Evolutionary conservation across 2,113 vertebrate genomes (phyloP).

Genomic region (Rhinoptilus africanus): DNA sequence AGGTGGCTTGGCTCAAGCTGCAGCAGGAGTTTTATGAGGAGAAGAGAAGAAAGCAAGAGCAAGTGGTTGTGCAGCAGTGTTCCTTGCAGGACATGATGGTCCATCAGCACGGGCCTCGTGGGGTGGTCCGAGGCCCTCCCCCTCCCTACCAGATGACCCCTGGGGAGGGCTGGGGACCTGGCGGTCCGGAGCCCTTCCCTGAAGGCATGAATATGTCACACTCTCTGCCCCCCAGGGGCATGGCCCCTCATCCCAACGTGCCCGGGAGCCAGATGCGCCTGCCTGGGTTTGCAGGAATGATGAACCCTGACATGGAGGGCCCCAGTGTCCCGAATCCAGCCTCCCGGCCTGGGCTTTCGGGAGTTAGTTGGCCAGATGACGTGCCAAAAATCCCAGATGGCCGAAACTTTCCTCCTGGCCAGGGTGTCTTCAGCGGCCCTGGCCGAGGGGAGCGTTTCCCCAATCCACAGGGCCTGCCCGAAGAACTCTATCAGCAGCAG

Average conservation of each 20-base stretch:
- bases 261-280: conserved; percentile 87
- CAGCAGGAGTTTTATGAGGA: conserved; percentile 99
- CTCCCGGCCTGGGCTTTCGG: conserved; percentile 83
- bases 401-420: conserved; percentile 90
- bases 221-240: conserved; percentile 88
- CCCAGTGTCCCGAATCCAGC: conserved; percentile 79
- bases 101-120: conserved; percentile 92
- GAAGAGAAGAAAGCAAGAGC: conserved; percentile 96
- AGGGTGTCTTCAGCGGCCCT: conserved; percentile 90
- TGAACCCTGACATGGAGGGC: conserved; percentile 94
- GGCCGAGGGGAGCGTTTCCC: conserved; percentile 94
- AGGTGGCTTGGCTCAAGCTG: conserved; percentile 96
- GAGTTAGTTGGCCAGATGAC: conserved; percentile 94
- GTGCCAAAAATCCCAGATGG: conserved; percentile 94
- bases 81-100: conserved; percentile 96
- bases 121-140: conserved; percentile 91
- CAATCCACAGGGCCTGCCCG: conserved; percentile 90
- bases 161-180: conserved; percentile 90
- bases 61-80: conserved; percentile 89
- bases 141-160: conserved; percentile 96
- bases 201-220: conserved; percentile 86
- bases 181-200: conserved; percentile 86
- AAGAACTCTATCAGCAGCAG: conserved; percentile 95
- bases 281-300: conserved; percentile 93
- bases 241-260: conserved; percentile 86